These are phyloP conservation scores for Felis chaus DNA, from an alignment of 2,113 vertebrate genomes.

Conservation along the genomic window DNA sequence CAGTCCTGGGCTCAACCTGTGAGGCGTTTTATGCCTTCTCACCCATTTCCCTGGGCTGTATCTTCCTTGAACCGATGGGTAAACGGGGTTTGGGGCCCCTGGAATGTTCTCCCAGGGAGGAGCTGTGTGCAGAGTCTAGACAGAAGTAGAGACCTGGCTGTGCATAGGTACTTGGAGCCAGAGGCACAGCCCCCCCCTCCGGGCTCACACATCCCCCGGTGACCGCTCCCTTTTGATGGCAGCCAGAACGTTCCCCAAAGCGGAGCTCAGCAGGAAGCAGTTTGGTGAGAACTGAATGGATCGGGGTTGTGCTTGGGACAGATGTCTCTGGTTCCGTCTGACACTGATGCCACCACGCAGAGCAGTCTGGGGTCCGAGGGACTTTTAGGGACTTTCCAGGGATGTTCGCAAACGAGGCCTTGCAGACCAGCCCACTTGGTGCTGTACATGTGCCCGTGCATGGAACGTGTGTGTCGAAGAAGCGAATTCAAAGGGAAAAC, in stretches of 20 bases:
- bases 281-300: neutral
- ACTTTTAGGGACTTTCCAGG: neutral
- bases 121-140: neutral
- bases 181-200: neutral
- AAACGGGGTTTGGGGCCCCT: neutral
- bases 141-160: neutral
- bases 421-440: neutral
- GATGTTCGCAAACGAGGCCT: neutral
- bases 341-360: neutral
- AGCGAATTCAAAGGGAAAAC: neutral
- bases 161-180: neutral
- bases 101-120: neutral
- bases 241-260: neutral
- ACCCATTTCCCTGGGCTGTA: neutral
- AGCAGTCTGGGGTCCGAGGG: neutral
- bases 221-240: neutral
- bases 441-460: fast-evolving
- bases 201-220: neutral
- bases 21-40: neutral
- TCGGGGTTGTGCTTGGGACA: neutral
- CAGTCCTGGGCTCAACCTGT: neutral
- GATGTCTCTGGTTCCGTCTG: neutral
- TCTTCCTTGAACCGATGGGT: neutral
- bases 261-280: neutral
- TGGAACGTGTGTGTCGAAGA: neutral